Percentiles rank a stretch among this genome's conserved stretches.
Evolutionary conservation across 2,888 invertebrate species (phyloP).

Genomic region (Agrotis exclamationis): DNA sequence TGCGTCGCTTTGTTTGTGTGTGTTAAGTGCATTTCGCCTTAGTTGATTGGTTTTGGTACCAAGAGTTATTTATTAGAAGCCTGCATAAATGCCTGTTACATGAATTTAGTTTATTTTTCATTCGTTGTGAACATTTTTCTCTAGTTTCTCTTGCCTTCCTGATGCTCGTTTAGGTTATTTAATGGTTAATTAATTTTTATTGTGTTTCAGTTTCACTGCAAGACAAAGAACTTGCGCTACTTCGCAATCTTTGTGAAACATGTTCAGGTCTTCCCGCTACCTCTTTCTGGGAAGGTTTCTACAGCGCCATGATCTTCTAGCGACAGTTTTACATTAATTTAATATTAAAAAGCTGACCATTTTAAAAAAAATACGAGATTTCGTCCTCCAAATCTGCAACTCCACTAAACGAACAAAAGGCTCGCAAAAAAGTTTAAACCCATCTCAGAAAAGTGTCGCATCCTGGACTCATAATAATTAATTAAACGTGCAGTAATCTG

Average conservation of each 20-base stretch:
- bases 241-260: too few species aligned
- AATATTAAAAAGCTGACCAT: neutral
- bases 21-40: conserved; percentile 4
- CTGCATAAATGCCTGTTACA: neutral
- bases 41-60: conserved; percentile 15
- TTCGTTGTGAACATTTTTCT: too few species aligned
- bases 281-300: too few species aligned
- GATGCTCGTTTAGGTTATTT: too few species aligned
- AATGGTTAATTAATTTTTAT: too few species aligned
- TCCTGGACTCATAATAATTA: conserved; percentile 58
- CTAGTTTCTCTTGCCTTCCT: too few species aligned
- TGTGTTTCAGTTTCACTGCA: too few species aligned
- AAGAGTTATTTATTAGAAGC: neutral
- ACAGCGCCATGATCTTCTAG: too few species aligned
- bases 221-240: too few species aligned
- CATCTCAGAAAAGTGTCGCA: conserved; percentile 58
- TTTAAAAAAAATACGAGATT: neutral
- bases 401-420: conserved; percentile 6
- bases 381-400: conserved; percentile 6
- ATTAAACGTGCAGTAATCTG: conserved; percentile 60
- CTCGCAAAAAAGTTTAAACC: conserved; percentile 44
- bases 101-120: neutral
- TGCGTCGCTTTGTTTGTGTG: conserved; percentile 21
- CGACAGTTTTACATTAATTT: neutral
- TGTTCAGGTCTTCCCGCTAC: too few species aligned